These are phyloP conservation scores for Poeciliopsis occidentalis DNA, from an alignment of 2,113 vertebrate species.

Conservation along the genomic window DNA sequence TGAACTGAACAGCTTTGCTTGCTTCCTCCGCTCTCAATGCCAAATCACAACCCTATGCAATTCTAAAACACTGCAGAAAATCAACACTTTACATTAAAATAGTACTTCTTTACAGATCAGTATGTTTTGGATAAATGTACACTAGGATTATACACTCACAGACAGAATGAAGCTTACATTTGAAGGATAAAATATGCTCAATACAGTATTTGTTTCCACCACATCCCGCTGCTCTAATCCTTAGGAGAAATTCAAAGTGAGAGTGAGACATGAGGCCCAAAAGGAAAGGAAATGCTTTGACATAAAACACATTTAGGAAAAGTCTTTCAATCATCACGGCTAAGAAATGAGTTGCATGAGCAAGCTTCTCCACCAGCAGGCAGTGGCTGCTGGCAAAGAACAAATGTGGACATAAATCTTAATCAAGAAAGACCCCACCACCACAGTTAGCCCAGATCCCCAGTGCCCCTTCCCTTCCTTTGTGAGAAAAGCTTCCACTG, in stretches of 20 bases:
- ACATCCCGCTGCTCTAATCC: constrained; percentile 5
- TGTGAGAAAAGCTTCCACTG: constrained; percentile 24
- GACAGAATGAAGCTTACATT: background rate
- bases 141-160: background rate
- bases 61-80: too few relatives aligned
- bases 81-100: too few relatives aligned
- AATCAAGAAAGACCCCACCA: constrained; percentile 51
- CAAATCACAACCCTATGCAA: too few relatives aligned
- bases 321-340: constrained; percentile 56
- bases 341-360: constrained; percentile 30
- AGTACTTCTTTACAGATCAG: too few relatives aligned
- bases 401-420: constrained; percentile 69
- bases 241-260: constrained; percentile 22
- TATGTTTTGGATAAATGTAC: background rate
- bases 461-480: constrained; percentile 23
- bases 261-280: constrained; percentile 35
- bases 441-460: constrained; percentile 25
- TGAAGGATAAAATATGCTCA: background rate
- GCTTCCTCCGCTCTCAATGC: too few relatives aligned
- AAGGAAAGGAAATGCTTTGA: constrained; percentile 60
- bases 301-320: constrained; percentile 66
- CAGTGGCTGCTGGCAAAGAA: constrained; percentile 48
- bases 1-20: too few relatives aligned
- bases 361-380: constrained; percentile 34
- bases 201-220: constrained; percentile 39